Evolutionary conservation across 2,113 vertebrate species (phyloP), one percentile per base, ranked within the genome.

Genomic region (Seriola aureovittata): DNA sequence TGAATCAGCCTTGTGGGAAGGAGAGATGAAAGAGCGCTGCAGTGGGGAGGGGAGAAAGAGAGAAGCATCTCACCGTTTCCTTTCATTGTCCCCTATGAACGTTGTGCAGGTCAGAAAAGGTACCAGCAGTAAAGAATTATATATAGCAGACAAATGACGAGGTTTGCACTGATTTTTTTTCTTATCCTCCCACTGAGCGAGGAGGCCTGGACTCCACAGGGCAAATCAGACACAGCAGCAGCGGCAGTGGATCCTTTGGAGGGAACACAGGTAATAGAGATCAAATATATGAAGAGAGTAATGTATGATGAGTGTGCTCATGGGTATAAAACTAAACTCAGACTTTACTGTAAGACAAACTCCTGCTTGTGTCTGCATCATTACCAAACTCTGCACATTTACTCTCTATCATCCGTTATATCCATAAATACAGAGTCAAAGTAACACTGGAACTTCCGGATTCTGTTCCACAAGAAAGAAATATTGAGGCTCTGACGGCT

Each of bases 1-100:
- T 94, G 93, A 94, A 87, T 94, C 90, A 93, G 89, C 81, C 85
- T 89, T 81, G 93, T 92, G 90, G 92, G 91, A 91, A 83, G 91
- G 44, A 85, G 84, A 88, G 90, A 93, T 93, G 89, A 91, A 91
- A 89, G 86, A 79, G 85, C 36, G 54, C 65, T 44, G 80, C 63
- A 19, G 75, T 32, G 67, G 81, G 80, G 81, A 73, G 81, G 91
- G 85, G 76, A 68, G 80, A 71, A 42, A 25, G 60, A 80, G 76
- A 80, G 79, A 84, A 87, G 66, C 90, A 86, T 85, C 92, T 87
- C 85, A 92, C 90, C 68, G 72, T 48, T 90, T 87, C 69, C 80
- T 93, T 92, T 94, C 89, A 91, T 84, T 91, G 89, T 92, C 88
- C 86, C 85, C 58, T 68, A 44, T 85, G 88, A 91, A 86, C 80